Base-by-base conservation (phyloP, 2,113 vertebrate genomes). In the Chaenocephalus aceratus region DNA sequence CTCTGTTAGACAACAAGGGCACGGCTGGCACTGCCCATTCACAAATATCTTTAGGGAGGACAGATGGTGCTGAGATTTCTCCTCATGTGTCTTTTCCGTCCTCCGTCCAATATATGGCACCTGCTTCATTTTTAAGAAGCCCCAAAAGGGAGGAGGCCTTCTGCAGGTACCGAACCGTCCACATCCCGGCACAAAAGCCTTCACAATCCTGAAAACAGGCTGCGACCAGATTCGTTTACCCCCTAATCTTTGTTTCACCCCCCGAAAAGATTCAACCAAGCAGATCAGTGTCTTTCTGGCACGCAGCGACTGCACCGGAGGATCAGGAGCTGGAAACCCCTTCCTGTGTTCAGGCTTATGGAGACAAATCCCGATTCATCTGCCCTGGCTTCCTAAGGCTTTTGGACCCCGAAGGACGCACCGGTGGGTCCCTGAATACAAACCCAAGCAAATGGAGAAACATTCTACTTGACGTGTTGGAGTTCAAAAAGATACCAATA, bases 41-140 rank as follows among this genome's bases (percentile, higher is more conserved):
- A 85, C 83, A 82, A 86, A 86, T 51, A 74, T 85, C 79, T 86
- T 74, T 85, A 73, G 70, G 79, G 77, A 82, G 83, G 81, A 83
- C 91, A 94, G 91, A 93, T 94, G 92, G 93, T 74, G 78, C 54
- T 3, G 75, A 69, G 70, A 57, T 75, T 85, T 86, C 81, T 84
- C 83, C 79, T 90, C 67, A n/a, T n/a, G 65, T 65, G 49, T 74
- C 74, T 82, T 88, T 87, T 82, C 73, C 36, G 7, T 41, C 36
- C 36, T 30, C 30, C 30, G 30, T 30, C 3, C 3, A 30, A 30
- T 30, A 30, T 30, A 4, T 30, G 30, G 56, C 80, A 91, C 85
- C 77, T 89, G 34, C 78, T 41, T 7, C 36, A 41, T 30, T 4
- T 54, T 63, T 64, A 60, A 12, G 64, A 7, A 59, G 34, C 46